Percentiles rank a stretch among this genome's conserved stretches.
phyloP scores from a whole-genome alignment of 2,113 vertebrate genomes.

The Psittacus erithacus region DNA sequence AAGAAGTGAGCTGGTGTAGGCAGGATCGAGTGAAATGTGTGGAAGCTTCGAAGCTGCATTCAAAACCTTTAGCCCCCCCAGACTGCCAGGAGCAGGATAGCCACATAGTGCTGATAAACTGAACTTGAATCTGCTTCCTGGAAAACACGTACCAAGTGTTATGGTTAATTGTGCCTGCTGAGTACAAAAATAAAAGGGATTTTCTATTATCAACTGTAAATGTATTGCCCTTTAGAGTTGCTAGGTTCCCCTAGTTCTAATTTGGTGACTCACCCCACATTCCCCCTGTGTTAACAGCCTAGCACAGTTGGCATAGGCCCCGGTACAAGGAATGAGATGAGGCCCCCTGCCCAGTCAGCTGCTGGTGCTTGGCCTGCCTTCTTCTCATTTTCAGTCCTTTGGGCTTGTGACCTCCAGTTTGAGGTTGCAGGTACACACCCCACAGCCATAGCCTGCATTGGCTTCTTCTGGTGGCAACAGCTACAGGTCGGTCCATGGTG shows the following conservation, averaged over 20 bases:
- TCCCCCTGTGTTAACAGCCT: neutral
- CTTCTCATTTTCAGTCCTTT: neutral
- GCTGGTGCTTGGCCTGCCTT: neutral
- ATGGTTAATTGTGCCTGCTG: neutral
- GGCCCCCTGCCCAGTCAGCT: neutral
- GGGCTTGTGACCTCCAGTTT: neutral
- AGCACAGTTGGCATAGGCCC: neutral
- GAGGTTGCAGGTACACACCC: neutral
- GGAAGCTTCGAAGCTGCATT: neutral
- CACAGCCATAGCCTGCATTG: accelerated
- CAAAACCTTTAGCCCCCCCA: neutral
- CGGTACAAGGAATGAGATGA: neutral
- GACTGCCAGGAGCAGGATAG: neutral
- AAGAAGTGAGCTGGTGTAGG: neutral
- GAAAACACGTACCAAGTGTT: neutral
- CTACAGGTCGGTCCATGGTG: neutral
- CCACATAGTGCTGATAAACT: neutral
- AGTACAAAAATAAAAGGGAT: conserved; percentile 50
- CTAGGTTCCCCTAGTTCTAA: conserved; percentile 51
- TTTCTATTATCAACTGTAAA: conserved; percentile 51
- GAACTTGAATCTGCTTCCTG: neutral
- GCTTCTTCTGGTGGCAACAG: neutral
- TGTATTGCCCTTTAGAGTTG: conserved; percentile 40
- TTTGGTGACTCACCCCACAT: conserved; percentile 23
- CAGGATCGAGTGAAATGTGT: neutral